These are phyloP conservation scores for Pilophorus perplexus DNA, from an alignment of 2,888 invertebrate species.

Conservation along the genomic window DNA sequence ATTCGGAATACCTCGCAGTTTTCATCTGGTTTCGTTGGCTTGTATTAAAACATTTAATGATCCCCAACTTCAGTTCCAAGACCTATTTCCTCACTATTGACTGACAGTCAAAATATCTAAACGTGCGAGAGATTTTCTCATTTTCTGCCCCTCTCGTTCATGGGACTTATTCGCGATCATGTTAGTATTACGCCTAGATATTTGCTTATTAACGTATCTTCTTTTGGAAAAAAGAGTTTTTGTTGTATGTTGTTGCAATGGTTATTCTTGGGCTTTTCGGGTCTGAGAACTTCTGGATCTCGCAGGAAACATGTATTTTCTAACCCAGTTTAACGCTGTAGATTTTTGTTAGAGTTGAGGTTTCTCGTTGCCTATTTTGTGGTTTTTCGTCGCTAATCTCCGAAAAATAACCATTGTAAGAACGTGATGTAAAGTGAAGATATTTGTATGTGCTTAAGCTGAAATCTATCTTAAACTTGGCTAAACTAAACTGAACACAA, in stretches of 20 bases:
- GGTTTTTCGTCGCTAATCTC: neutral
- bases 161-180: constrained; percentile 2
- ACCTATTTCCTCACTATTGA: too few species aligned
- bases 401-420: constrained; percentile 10
- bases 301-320: too few species aligned
- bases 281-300: too few species aligned
- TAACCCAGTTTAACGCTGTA: too few species aligned
- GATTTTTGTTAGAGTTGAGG: neutral
- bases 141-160: too few species aligned
- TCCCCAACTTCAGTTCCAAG: too few species aligned
- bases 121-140: too few species aligned
- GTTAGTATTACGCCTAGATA: constrained; percentile 34
- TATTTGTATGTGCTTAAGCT: constrained; percentile 34
- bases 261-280: neutral
- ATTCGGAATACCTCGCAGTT: too few species aligned
- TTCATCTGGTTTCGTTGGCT: too few species aligned
- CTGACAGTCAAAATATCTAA: too few species aligned
- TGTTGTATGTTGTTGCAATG: constrained; percentile 12
- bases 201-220: constrained; percentile 34
- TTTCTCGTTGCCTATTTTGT: neutral
- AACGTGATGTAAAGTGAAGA: constrained; percentile 19
- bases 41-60: too few species aligned
- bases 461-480: constrained; percentile 30
- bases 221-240: constrained; percentile 5
- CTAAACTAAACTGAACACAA: constrained; percentile 19